A percentile compares a stretch with the other conserved stretches of the same genome.
Conservation (phyloP, 2,113 vertebrate genomes). For the Phoenicopterus ruber region DNA sequence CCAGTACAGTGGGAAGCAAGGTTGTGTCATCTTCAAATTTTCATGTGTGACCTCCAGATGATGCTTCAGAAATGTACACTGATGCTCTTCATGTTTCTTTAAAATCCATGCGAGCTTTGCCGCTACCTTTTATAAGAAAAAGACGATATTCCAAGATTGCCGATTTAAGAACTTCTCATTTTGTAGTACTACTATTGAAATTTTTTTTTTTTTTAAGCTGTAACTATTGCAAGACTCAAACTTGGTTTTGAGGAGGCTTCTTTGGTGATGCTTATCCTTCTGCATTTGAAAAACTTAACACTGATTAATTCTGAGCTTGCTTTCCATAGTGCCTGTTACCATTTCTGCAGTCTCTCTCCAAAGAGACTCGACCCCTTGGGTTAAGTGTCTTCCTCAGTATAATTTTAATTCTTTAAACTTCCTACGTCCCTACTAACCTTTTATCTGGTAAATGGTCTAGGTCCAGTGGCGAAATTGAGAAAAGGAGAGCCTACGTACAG, state of each 20-base stretch:
- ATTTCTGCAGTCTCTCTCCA: background rate
- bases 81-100: background rate
- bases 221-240: background rate
- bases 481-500: background rate
- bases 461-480: background rate
- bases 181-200: background rate
- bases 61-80: background rate
- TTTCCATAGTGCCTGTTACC: background rate
- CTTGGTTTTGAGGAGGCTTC: background rate
- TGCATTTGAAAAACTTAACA: background rate
- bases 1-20: background rate
- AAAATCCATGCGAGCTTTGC: background rate
- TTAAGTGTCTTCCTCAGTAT: background rate
- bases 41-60: conserved; percentile 4
- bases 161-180: background rate
- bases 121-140: background rate
- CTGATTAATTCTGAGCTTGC: background rate
- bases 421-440: background rate
- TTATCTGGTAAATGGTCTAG: background rate
- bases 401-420: background rate
- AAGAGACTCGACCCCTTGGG: background rate
- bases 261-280: background rate
- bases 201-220: background rate
- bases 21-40: background rate
- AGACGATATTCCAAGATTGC: background rate